These are phyloP conservation scores for Sipha flava DNA, from an alignment of 1,140 invertebrate species.

Conservation along the genomic window DNA sequence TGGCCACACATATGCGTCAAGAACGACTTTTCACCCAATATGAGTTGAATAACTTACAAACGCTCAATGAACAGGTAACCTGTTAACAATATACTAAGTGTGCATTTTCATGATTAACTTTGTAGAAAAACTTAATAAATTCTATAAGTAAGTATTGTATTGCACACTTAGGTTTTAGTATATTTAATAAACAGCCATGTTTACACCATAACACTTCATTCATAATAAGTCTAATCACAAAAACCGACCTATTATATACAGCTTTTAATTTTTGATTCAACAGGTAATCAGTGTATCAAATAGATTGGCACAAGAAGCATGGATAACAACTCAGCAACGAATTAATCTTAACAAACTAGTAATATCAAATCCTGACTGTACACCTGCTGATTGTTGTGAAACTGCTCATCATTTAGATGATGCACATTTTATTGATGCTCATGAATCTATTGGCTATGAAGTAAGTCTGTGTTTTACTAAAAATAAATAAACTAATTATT, in stretches of 20 bases:
- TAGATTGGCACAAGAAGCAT: constrained; percentile 66
- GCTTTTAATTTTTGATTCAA: constrained; percentile 14
- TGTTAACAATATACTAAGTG: constrained; percentile 33
- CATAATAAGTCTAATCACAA: too few relatives aligned
- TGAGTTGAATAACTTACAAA: constrained; percentile 62
- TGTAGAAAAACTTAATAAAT: too few relatives aligned
- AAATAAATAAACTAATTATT: constrained; percentile 28
- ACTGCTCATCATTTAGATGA: constrained; percentile 67
- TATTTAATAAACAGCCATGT: too few relatives aligned
- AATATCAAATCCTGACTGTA: constrained; percentile 60
- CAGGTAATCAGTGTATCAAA: constrained; percentile 55
- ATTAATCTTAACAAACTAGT: constrained; percentile 74
- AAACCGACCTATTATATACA: not conserved
- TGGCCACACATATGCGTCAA: constrained; percentile 59
- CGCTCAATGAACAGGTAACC: constrained; percentile 60
- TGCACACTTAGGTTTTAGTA: too few relatives aligned
- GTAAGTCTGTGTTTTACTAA: constrained; percentile 44
- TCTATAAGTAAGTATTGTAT: too few relatives aligned
- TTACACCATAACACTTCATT: too few relatives aligned
- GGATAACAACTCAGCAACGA: constrained; percentile 81
- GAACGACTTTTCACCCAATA: constrained; percentile 64
- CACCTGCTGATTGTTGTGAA: constrained; percentile 64
- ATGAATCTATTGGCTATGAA: constrained; percentile 73
- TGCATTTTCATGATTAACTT: not conserved
- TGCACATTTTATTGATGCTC: constrained; percentile 77